These are phyloP conservation scores for Pseudobourletiella spinata DNA, from an alignment of 1,140 invertebrate species.

Conservation along the genomic window DNA sequence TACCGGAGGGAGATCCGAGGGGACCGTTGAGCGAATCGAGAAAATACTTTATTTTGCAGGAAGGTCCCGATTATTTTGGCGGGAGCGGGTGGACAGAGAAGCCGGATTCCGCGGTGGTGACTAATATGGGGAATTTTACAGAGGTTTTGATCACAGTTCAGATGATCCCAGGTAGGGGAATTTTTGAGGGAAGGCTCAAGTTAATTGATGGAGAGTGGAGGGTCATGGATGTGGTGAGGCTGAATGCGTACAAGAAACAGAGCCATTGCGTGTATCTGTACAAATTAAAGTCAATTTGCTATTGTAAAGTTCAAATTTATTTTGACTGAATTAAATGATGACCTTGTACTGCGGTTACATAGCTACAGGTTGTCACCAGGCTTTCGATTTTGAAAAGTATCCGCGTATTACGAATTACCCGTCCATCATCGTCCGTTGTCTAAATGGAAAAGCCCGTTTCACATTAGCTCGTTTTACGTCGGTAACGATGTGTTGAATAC, in stretches of 20 bases:
- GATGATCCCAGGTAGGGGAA: constrained; percentile 56
- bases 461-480: no score
- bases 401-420: no score
- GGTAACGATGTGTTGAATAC: no score
- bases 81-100: no score
- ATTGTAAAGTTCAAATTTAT: constrained; percentile 23
- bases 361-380: no score
- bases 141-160: neutral
- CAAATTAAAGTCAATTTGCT: constrained; percentile 50
- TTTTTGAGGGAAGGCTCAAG: constrained; percentile 64
- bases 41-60: neutral
- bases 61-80: neutral
- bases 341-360: no score
- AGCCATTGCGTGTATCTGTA: constrained; percentile 65
- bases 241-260: constrained; percentile 68
- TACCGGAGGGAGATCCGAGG: neutral
- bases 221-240: constrained; percentile 50
- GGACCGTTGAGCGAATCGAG: neutral
- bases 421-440: no score
- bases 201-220: constrained; percentile 23
- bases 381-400: no score
- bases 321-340: no score
- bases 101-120: constrained; percentile 9
- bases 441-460: no score
- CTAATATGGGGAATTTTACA: neutral